Conservation (phyloP, 1,140 invertebrate species). For the Ylistrum balloti region DNA sequence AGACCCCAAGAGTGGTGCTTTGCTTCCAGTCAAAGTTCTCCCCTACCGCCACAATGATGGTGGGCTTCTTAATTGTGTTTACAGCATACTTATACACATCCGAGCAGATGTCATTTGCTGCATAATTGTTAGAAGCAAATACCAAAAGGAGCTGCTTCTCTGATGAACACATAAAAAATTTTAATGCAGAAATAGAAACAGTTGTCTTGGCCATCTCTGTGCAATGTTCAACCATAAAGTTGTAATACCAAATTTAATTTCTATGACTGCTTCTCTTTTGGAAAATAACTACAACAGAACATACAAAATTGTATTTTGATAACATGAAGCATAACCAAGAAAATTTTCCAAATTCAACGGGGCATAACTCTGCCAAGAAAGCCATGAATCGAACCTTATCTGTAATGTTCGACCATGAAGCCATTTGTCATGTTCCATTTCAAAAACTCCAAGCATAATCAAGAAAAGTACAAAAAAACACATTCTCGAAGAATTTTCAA, state of each 20-base stretch:
- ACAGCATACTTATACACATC: slow-evolving; percentile 79
- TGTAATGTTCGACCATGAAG: no score
- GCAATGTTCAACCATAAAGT: slow-evolving; percentile 62
- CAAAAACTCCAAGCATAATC: no score
- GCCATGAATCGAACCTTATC: no score
- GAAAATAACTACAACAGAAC: slow-evolving; percentile 65
- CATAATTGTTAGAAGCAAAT: slow-evolving; percentile 78
- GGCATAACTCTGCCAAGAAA: no score
- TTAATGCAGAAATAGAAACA: slow-evolving; percentile 72
- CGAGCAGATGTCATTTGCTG: slow-evolving; percentile 73
- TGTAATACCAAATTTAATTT: no score
- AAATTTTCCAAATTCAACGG: no score
- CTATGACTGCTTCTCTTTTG: slow-evolving; percentile 54
- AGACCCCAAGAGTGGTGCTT: slow-evolving; percentile 71
- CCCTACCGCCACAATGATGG: slow-evolving; percentile 77
- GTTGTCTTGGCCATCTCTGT: slow-evolving; percentile 74
- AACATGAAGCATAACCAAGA: no score
- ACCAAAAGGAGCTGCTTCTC: slow-evolving; percentile 79
- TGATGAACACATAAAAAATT: no score
- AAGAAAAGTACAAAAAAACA: no score
- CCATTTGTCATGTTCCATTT: no score
- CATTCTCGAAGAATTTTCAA: no score
- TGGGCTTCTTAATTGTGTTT: slow-evolving; percentile 76
- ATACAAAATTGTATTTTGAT: no score
- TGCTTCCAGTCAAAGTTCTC: slow-evolving; percentile 73